Conservation (phyloP, 2,113 vertebrate species). For the Ornithorhynchus anatinus region DNA sequence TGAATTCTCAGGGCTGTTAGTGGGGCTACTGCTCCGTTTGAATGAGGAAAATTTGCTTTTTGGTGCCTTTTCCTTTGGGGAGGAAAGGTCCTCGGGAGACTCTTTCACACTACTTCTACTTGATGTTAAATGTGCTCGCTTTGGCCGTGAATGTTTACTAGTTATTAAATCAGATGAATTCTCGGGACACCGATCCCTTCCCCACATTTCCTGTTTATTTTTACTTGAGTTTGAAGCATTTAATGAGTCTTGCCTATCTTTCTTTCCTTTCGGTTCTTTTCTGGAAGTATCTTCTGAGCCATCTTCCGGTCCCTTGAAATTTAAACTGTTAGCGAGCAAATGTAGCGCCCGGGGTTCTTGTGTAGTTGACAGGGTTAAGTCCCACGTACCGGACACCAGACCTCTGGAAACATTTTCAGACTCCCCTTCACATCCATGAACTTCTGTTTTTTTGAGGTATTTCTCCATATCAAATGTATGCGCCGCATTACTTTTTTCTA, state of each 20-base stretch:
- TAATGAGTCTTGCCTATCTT: neutral
- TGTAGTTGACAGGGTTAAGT: constrained; percentile 25
- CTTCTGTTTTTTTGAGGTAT: constrained; percentile 81
- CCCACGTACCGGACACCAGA: constrained; percentile 24
- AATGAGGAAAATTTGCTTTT: neutral
- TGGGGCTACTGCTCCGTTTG: neutral
- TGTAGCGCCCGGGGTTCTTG: constrained; percentile 9
- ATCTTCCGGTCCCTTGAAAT: constrained; percentile 3
- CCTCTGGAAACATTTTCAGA: constrained; percentile 48
- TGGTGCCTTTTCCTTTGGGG: neutral
- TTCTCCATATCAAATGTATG: constrained; percentile 85
- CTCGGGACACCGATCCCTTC: neutral
- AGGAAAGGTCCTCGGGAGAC: neutral
- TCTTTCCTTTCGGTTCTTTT: neutral
- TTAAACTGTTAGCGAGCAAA: constrained; percentile 11
- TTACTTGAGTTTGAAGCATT: neutral
- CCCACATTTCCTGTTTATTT: fast-evolving
- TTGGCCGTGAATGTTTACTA: neutral
- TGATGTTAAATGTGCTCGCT: neutral
- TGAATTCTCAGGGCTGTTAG: neutral
- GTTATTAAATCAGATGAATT: constrained; percentile 7
- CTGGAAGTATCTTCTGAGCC: neutral
- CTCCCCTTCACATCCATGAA: constrained; percentile 57
- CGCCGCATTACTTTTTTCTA: constrained; percentile 63
- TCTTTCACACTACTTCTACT: neutral